These are phyloP conservation scores for Psilopsiagon aurifrons DNA, from an alignment of 2,113 vertebrate genomes.

Conservation along the genomic window DNA sequence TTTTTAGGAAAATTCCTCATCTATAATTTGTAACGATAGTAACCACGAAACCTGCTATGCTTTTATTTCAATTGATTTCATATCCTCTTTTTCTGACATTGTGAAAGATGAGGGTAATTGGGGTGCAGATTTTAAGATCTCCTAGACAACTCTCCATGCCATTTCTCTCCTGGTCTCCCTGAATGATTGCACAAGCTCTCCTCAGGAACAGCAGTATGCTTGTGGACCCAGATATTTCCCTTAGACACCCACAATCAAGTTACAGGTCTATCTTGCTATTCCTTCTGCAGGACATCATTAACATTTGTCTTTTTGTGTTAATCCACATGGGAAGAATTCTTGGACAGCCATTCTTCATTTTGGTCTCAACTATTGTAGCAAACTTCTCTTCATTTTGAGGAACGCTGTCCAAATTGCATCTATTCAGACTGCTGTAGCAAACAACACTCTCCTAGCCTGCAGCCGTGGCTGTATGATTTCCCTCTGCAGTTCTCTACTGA, in stretches of 20 bases:
- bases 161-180: background rate
- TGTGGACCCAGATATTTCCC: background rate
- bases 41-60: background rate
- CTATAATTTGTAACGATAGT: background rate
- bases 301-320: background rate
- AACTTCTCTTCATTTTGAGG: background rate
- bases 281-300: background rate
- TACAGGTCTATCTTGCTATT: background rate
- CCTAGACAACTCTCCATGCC: background rate
- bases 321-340: background rate
- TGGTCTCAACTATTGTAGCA: background rate
- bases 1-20: background rate
- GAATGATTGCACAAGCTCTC: background rate
- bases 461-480: background rate
- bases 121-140: background rate
- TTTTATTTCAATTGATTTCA: background rate
- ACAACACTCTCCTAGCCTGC: background rate
- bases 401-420: background rate
- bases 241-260: background rate
- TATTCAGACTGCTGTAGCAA: background rate
- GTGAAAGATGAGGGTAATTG: background rate
- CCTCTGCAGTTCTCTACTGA: background rate
- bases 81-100: background rate
- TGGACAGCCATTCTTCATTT: background rate
- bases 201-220: background rate